Evolutionary conservation across 2,888 invertebrate species (phyloP).

Genomic region (Dysmachus trigonus): DNA sequence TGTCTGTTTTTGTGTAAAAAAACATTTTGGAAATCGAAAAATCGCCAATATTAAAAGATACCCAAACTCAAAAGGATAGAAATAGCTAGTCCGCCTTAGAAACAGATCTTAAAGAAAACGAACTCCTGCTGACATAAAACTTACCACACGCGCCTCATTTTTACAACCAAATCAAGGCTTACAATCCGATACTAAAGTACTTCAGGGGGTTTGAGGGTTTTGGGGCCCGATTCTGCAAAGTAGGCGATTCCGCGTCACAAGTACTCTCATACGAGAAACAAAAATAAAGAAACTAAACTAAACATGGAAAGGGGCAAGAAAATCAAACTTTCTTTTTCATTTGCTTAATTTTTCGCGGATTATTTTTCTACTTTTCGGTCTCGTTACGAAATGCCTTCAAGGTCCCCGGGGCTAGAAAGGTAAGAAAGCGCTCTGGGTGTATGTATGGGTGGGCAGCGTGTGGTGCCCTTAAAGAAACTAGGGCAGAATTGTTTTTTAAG

Average conservation of each 20-base stretch:
- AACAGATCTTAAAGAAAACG: neutral
- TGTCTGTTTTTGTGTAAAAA: neutral
- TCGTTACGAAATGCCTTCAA: constrained; percentile 8
- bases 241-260: neutral
- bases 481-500: constrained; percentile 2
- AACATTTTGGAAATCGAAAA: neutral
- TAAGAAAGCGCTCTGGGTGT: neutral
- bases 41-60: neutral
- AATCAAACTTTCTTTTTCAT: constrained; percentile 27
- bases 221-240: neutral
- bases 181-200: neutral
- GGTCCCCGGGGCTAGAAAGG: neutral
- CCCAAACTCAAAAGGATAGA: neutral
- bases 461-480: neutral
- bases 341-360: constrained; percentile 15
- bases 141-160: neutral
- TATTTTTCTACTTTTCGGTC: neutral
- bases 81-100: neutral
- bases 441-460: too few species aligned
- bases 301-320: neutral
- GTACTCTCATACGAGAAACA: neutral
- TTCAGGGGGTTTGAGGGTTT: neutral
- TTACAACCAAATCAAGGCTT: neutral
- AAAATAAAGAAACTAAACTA: neutral
- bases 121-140: neutral